These are phyloP conservation scores for Puntigrus tetrazona DNA, from an alignment of 2,113 vertebrate genomes.

Conservation along the genomic window DNA sequence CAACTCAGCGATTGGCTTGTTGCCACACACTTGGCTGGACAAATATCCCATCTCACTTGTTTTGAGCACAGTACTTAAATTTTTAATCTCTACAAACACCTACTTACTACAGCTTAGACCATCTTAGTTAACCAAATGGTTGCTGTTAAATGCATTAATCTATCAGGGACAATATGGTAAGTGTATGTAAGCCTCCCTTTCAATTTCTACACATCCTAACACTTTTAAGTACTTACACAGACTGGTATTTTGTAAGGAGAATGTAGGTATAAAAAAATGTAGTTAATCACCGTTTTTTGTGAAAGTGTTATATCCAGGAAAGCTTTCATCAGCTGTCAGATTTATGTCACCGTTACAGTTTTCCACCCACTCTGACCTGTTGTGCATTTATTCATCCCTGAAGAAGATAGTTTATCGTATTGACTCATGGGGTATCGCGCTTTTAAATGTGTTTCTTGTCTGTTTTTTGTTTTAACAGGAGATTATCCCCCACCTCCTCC, in stretches of 20 bases:
- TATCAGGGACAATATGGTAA: constrained; percentile 44
- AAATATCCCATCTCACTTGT: constrained; percentile 61
- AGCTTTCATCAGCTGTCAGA: neutral
- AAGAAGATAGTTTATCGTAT: neutral
- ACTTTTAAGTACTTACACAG: neutral
- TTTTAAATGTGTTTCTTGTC: neutral
- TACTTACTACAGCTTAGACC: constrained; percentile 64
- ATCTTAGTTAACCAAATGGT: constrained; percentile 69
- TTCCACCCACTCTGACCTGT: neutral
- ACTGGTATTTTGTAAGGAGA: neutral
- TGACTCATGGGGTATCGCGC: neutral
- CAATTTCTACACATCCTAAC: constrained; percentile 24
- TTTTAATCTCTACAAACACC: constrained; percentile 65
- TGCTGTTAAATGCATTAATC: constrained; percentile 66
- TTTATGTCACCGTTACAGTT: constrained; percentile 7
- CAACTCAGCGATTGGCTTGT: constrained; percentile 65
- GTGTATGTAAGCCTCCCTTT: constrained; percentile 48
- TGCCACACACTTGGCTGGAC: constrained; percentile 57
- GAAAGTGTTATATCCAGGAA: neutral
- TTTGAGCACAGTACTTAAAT: constrained; percentile 64
- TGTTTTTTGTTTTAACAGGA: constrained; percentile 57
- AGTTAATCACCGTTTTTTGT: neutral
- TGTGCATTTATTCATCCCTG: neutral
- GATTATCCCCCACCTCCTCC: constrained; percentile 84
- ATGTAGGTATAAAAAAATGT: neutral